Conservation (phyloP, 92 coral and sea anemone species). For the Phymanthus crucifer region DNA sequence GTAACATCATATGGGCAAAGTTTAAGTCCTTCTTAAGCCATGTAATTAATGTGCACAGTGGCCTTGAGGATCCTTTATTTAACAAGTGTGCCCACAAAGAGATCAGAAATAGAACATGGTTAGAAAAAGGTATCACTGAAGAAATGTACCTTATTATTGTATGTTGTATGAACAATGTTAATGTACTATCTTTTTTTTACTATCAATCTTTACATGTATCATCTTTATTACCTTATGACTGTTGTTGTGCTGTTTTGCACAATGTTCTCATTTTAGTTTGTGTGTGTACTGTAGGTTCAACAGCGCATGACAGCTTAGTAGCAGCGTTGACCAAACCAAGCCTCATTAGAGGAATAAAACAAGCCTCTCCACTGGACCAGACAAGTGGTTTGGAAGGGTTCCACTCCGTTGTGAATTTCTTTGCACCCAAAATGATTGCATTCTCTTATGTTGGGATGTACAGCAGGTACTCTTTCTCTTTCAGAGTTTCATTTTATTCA, state of each 20-base stretch:
- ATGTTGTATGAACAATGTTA: too few species aligned
- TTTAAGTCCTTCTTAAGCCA: too few species aligned
- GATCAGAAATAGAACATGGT: too few species aligned
- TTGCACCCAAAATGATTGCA: background rate
- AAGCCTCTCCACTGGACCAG: background rate
- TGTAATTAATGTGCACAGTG: too few species aligned
- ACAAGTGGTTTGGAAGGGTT: conserved; percentile 1
- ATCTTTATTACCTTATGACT: background rate
- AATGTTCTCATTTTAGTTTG: background rate
- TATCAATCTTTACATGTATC: background rate
- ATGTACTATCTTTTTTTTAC: too few species aligned
- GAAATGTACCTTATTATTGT: too few species aligned
- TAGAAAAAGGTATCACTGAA: too few species aligned
- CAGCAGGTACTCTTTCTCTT: background rate
- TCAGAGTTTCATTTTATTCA: background rate
- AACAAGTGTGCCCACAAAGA: too few species aligned
- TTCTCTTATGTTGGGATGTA: background rate
- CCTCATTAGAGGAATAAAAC: background rate
- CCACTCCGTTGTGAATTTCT: background rate
- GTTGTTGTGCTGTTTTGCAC: background rate
- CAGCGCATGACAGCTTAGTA: background rate
- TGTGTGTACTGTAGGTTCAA: background rate
- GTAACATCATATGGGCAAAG: too few species aligned
- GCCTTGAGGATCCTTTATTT: too few species aligned
- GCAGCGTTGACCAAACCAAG: background rate